Evolutionary conservation across 2,113 vertebrate genomes (phyloP).

Genomic region (Salvator merianae): DNA sequence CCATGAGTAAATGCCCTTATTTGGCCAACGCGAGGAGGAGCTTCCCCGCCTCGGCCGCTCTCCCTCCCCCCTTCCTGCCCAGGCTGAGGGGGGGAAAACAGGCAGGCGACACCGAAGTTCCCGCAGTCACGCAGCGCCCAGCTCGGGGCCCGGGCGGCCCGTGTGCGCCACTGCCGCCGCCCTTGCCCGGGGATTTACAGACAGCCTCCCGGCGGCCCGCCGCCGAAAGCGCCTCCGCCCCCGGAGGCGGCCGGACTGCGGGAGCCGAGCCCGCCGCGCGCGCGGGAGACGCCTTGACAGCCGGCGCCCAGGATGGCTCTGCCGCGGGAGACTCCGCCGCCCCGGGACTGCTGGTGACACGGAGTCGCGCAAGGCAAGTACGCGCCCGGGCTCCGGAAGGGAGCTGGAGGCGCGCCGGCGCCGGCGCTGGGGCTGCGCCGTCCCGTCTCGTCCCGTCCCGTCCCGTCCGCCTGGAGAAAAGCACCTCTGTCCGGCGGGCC

Average conservation of each 20-base stretch:
- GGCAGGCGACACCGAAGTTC: constrained; percentile 11
- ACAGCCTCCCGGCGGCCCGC: not conserved
- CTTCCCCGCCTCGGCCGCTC: not conserved
- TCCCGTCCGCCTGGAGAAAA: too few relatives aligned
- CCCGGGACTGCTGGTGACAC: constrained; percentile 3
- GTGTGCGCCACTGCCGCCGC: not conserved
- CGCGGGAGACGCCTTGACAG: not conserved
- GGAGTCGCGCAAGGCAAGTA: constrained; percentile 60
- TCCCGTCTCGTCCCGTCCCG: not conserved
- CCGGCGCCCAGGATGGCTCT: constrained; percentile 52
- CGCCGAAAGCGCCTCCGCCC: not conserved
- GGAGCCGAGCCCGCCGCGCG: not conserved
- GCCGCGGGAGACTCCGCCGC: constrained; percentile 40
- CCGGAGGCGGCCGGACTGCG: not conserved
- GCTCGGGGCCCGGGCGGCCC: not conserved
- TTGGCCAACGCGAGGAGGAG: constrained; percentile 61
- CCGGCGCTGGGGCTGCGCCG: too few relatives aligned
- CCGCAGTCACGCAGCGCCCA: not conserved
- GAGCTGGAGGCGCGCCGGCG: not conserved
- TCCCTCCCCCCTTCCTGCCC: constrained; percentile 3
- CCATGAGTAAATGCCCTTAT: constrained; percentile 57
- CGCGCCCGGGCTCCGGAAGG: not conserved
- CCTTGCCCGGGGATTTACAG: not conserved
- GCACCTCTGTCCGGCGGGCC: too few relatives aligned
- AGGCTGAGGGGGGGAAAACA: constrained; percentile 14